phyloP scores from a whole-genome alignment of 2,113 vertebrate species.

The Epinephelus moara region DNA sequence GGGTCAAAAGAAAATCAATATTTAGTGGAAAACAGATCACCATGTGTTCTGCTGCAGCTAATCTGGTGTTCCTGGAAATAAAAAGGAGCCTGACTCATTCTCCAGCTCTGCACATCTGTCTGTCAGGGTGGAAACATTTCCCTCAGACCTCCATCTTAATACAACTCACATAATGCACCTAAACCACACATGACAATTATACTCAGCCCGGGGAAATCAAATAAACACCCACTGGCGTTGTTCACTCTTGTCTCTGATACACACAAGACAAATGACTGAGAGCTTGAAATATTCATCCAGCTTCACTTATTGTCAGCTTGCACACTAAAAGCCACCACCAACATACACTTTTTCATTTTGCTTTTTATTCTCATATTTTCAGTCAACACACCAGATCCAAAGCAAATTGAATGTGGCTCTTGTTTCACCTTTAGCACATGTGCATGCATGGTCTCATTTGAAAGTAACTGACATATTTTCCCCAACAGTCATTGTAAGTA shows the following conservation, averaged over 20 bases:
- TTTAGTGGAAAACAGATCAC: slow-evolving; percentile 33
- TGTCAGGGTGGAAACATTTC: background rate
- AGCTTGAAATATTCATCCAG: no score
- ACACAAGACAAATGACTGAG: background rate
- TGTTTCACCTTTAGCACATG: no score
- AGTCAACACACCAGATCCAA: no score
- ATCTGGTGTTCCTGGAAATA: slow-evolving; percentile 23
- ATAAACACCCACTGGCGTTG: background rate
- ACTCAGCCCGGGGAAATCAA: background rate
- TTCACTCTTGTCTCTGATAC: background rate
- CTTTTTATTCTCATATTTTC: no score
- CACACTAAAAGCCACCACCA: no score
- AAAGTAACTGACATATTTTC: no score
- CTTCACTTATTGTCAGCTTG: no score
- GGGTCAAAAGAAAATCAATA: slow-evolving; percentile 21
- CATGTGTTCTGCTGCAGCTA: slow-evolving; percentile 16
- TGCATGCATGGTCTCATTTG: no score
- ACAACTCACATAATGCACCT: background rate
- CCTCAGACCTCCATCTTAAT: background rate
- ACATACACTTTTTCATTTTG: no score
- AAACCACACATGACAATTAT: background rate
- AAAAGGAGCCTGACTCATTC: background rate
- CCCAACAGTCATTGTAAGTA: no score
- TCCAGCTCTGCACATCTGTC: background rate
- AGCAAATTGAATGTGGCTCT: no score